A percentile compares a stretch with the other conserved stretches of the same genome.
Evolutionary conservation across 92 coral and sea anemone species (phyloP).

Genomic region (Epizoanthus rinbou): DNA sequence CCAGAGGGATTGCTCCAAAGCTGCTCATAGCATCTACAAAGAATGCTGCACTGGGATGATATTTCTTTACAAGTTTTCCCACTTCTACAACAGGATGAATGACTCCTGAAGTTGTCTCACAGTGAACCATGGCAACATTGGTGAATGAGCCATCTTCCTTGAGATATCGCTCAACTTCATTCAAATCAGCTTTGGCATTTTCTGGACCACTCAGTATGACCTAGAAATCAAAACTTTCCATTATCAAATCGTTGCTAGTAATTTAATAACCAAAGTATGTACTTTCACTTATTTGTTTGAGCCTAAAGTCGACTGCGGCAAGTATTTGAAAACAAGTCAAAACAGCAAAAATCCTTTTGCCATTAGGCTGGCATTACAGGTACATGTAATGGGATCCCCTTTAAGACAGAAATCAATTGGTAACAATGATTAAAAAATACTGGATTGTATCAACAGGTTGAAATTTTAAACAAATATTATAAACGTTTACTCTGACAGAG

Average conservation of each 20-base stretch:
- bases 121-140: constrained; percentile 95
- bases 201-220: constrained; percentile 80
- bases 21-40: constrained; percentile 99
- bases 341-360: no score
- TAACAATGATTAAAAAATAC: no score
- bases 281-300: neutral
- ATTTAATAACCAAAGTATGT: neutral
- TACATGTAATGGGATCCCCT: no score
- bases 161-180: constrained; percentile 72
- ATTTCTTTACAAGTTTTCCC: constrained; percentile 80
- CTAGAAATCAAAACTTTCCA: constrained; percentile 40
- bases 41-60: constrained; percentile 85
- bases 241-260: no score
- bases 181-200: constrained; percentile 70
- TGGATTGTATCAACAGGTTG: no score
- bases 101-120: constrained; percentile 96
- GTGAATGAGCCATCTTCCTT: constrained; percentile 72
- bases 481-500: no score
- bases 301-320: no score
- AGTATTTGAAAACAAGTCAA: no score
- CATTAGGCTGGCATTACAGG: no score
- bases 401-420: no score
- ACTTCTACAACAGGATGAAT: constrained; percentile 88
- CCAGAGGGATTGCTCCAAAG: constrained; percentile 96
- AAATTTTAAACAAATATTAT: no score